Evolutionary conservation across 2,888 invertebrate genomes (phyloP).

Genomic region (Drosophila conformis): DNA sequence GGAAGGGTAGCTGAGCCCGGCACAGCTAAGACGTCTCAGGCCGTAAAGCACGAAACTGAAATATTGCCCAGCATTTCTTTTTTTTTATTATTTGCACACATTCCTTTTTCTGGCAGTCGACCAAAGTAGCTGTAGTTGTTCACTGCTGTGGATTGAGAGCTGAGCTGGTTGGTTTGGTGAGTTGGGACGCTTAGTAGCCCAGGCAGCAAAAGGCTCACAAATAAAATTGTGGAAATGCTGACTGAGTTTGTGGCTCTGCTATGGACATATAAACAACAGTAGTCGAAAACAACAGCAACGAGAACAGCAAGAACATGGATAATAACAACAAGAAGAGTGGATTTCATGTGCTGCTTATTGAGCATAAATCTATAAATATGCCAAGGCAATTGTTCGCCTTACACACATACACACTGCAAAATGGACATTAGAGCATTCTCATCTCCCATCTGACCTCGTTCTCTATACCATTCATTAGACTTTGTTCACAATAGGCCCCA

Average conservation of each 20-base stretch:
- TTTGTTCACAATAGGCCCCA: conserved; percentile 14
- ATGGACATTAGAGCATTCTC: conserved; percentile 23
- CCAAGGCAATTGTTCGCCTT: conserved; percentile 53
- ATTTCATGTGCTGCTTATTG: conserved; percentile 53
- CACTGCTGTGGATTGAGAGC: conserved; percentile 54
- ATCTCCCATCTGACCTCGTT: conserved; percentile 57
- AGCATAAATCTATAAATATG: conserved; percentile 66
- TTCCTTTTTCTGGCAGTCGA: conserved; percentile 41
- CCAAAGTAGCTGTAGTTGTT: conserved; percentile 53
- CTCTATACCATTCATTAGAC: conserved; percentile 26
- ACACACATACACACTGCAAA: conserved; percentile 14
- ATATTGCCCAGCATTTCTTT: conserved; percentile 64
- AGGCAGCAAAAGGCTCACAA: conserved; percentile 49
- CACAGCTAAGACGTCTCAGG: conserved; percentile 32
- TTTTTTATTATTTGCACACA: conserved; percentile 65
- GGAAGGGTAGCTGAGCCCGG: conserved; percentile 42
- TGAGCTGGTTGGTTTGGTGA: conserved; percentile 9
- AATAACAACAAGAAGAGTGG: conserved; percentile 32
- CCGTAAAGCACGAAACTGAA: conserved; percentile 57
- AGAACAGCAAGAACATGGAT: conserved; percentile 5
- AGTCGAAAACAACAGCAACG: conserved; percentile 34
- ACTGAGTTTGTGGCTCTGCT: conserved; percentile 57
- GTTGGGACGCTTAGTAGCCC: conserved; percentile 16
- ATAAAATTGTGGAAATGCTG: conserved; percentile 50
- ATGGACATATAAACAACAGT: conserved; percentile 51